Percentiles rank a stretch among this genome's conserved stretches.
phyloP scores from a whole-genome alignment of 2,113 vertebrate species.

The Pygoscelis adeliae region DNA sequence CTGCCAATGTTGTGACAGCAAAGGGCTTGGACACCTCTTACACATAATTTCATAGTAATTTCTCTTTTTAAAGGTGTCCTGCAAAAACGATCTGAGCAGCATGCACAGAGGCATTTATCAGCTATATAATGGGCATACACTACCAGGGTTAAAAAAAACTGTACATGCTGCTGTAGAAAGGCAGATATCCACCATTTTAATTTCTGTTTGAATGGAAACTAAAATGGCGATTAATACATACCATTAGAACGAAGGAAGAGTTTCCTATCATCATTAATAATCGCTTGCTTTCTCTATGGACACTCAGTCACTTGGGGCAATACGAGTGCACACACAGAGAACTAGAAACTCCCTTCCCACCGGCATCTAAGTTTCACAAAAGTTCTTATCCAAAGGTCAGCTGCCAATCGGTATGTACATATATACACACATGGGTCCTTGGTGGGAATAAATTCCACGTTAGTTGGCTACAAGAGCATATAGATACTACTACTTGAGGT shows the following conservation, averaged over 20 bases:
- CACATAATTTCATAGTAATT: background rate
- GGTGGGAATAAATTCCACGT: constrained; percentile 52
- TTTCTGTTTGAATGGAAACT: background rate
- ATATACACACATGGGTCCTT: constrained; percentile 28
- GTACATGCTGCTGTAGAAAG: background rate
- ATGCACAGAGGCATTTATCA: background rate
- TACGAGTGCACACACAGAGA: background rate
- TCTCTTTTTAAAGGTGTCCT: background rate
- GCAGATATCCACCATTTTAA: background rate
- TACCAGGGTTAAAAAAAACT: background rate
- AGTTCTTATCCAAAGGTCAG: constrained; percentile 62
- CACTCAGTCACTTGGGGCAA: background rate
- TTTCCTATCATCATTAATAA: background rate
- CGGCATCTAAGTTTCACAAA: constrained; percentile 16
- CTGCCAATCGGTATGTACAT: constrained; percentile 30
- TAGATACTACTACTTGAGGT: background rate
- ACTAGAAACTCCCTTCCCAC: background rate
- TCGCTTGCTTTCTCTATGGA: background rate
- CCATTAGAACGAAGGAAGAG: background rate
- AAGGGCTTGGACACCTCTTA: background rate
- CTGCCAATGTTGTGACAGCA: background rate
- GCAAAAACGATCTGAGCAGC: background rate
- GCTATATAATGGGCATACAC: background rate
- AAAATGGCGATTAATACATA: background rate
- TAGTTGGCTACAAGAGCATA: constrained; percentile 14